These are phyloP conservation scores for Chromobotia macracanthus DNA, from an alignment of 2,797 vertebrate species.

Conservation along the genomic window DNA sequence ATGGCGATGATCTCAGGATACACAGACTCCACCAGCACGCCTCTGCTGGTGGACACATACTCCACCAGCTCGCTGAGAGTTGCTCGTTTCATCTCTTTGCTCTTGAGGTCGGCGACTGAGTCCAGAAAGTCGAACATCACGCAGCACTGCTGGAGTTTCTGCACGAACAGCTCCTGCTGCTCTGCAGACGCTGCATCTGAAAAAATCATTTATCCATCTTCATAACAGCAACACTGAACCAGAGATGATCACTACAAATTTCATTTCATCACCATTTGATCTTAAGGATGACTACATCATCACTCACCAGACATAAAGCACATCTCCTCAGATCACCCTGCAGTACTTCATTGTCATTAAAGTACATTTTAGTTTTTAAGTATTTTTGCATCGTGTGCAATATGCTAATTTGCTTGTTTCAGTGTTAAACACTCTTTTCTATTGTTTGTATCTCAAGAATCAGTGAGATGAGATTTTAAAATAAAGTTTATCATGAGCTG, in stretches of 20 bases:
- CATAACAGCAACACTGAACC: background rate
- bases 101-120: conserved; percentile 93
- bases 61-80: conserved; percentile 95
- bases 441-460: too few species aligned
- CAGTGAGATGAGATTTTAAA: too few species aligned
- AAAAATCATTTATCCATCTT: background rate
- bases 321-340: background rate
- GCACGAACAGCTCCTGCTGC: conserved; percentile 93
- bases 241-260: background rate
- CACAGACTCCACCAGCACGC: conserved; percentile 90
- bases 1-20: conserved; percentile 96
- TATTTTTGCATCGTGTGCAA: too few species aligned
- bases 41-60: conserved; percentile 95
- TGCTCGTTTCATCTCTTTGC: conserved; percentile 98
- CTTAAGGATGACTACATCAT: background rate
- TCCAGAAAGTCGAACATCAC: conserved; percentile 96
- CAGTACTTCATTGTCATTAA: background rate
- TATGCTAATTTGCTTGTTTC: too few species aligned
- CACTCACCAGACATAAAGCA: background rate
- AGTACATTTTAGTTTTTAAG: background rate
- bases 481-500: too few species aligned
- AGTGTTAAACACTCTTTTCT: too few species aligned
- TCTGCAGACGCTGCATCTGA: conserved; percentile 91
- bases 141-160: conserved; percentile 97
- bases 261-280: background rate